Percentiles rank a stretch among this genome's conserved stretches.
Evolutionary conservation across 1,140 invertebrate genomes (phyloP).

Genomic region (Tyrophagus putrescentiae): DNA sequence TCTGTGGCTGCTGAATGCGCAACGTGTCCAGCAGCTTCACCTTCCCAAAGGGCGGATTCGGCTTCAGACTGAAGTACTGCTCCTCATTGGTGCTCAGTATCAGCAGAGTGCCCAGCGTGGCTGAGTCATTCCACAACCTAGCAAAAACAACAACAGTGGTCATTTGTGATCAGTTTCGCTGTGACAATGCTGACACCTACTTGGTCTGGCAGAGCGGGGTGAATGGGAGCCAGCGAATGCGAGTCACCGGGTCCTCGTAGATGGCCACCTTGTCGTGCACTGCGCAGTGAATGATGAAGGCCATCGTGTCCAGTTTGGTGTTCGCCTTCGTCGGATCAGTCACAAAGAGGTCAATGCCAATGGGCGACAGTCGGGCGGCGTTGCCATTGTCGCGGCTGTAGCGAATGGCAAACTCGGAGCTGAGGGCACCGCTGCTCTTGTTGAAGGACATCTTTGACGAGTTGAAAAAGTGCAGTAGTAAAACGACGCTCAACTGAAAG

Average conservation of each 20-base stretch:
- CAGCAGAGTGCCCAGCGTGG: background rate
- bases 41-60: background rate
- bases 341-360: no score
- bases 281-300: slow-evolving; percentile 19
- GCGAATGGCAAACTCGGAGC: no score
- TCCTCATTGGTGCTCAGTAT: background rate
- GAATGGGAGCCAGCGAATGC: slow-evolving; percentile 16
- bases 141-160: background rate
- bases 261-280: slow-evolving; percentile 20
- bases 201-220: slow-evolving; percentile 8
- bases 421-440: no score
- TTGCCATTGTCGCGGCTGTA: no score
- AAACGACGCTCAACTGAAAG: no score
- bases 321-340: background rate
- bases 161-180: slow-evolving; percentile 13
- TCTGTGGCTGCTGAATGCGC: slow-evolving; percentile 20
- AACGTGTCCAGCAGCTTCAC: slow-evolving; percentile 12
- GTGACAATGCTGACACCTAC: no score
- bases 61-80: background rate
- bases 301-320: slow-evolving; percentile 15
- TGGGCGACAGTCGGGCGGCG: no score
- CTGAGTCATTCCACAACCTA: slow-evolving; percentile 15
- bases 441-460: no score
- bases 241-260: background rate
- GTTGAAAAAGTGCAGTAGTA: no score